Conservation (phyloP, 2,113 vertebrate genomes). For the Daphoenositta chrysoptera region DNA sequence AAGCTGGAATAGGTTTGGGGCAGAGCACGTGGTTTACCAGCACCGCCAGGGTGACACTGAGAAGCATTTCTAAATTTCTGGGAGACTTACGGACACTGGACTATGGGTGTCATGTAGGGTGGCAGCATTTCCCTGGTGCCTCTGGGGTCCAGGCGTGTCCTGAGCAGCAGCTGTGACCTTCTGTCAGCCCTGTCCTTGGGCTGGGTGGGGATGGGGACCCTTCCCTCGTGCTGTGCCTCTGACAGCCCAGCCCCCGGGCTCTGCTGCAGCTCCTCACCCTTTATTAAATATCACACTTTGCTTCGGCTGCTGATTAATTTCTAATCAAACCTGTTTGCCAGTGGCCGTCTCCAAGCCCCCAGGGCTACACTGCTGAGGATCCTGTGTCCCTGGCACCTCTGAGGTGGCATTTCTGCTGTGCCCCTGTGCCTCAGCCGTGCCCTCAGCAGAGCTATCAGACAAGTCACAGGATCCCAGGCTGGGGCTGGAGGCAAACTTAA, state of each 20-base stretch:
- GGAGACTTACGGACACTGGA: neutral
- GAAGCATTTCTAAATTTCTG: neutral
- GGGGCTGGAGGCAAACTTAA: neutral
- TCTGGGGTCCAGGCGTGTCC: neutral
- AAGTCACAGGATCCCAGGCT: neutral
- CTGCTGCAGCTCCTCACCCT: neutral
- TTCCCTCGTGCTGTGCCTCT: neutral
- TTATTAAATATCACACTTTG: neutral
- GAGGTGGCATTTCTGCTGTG: neutral
- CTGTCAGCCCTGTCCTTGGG: neutral
- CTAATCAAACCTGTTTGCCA: neutral
- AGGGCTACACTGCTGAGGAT: neutral
- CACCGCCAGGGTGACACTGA: neutral
- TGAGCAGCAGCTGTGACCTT: neutral
- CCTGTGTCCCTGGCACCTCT: neutral
- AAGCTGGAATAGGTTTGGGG: neutral
- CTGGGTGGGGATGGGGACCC: neutral
- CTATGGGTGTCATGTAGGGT: neutral
- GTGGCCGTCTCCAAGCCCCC: neutral
- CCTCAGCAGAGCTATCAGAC: neutral
- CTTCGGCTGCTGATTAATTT: neutral
- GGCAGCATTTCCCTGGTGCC: neutral
- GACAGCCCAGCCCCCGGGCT: neutral
- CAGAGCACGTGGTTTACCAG: neutral
- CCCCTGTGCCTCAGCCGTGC: neutral